Evolutionary conservation across 92 coral and sea anemone genomes (phyloP).

Genomic region (Paramuricea clavata): DNA sequence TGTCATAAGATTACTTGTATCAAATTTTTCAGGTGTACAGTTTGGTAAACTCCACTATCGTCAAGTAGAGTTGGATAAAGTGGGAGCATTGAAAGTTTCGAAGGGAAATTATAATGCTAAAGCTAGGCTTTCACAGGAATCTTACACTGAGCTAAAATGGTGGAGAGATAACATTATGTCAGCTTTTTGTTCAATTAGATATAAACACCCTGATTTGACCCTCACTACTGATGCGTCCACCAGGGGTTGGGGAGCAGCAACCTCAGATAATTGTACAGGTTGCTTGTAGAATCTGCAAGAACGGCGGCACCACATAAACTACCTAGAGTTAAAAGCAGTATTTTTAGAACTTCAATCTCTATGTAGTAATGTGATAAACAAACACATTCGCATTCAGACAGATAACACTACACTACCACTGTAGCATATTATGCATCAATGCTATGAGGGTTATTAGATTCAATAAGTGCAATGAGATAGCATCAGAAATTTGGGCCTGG

Average conservation of each 20-base stretch:
- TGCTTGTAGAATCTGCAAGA: neutral
- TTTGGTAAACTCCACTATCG: constrained; percentile 38
- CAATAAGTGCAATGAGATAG: constrained; percentile 40
- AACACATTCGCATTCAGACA: constrained; percentile 41
- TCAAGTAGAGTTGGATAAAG: constrained; percentile 12
- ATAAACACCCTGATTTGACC: neutral
- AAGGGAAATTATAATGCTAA: neutral
- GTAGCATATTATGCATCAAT: constrained; percentile 32
- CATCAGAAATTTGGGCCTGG: constrained; percentile 48
- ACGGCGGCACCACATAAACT: neutral
- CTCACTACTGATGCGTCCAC: neutral
- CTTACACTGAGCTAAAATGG: neutral
- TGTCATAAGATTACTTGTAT: constrained; percentile 43
- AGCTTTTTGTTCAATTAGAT: neutral
- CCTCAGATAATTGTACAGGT: neutral
- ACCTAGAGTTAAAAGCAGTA: constrained; percentile 51
- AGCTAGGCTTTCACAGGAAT: neutral
- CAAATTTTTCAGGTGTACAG: constrained; percentile 38
- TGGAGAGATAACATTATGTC: neutral
- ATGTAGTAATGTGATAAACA: neutral
- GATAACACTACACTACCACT: constrained; percentile 45
- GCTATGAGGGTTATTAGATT: constrained; percentile 57
- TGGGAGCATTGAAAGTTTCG: neutral
- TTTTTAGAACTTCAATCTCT: constrained; percentile 48
- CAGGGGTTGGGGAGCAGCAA: neutral